Base-by-base conservation (phyloP, 2,888 invertebrate genomes). In the Patella caerulea region DNA sequence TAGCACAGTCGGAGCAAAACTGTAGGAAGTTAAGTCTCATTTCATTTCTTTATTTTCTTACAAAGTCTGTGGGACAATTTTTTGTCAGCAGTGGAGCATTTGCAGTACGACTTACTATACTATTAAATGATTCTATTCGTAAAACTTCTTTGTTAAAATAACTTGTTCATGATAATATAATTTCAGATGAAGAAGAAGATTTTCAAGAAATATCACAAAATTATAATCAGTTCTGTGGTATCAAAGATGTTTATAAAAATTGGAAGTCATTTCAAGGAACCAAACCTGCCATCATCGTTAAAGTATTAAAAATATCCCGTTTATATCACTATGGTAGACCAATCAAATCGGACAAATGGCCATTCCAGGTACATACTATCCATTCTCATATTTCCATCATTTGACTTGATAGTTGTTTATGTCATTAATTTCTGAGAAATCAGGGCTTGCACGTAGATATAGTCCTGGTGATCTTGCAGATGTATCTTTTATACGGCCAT, bases 321-420 rank as follows among this genome's bases (percentile, higher is more conserved):
- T 76, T 87, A 52, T 73, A 85, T 12, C 84, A 86, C 75, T 87
- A 85, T 76, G 84, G 83, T 24, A 85, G 81, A 72, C 83, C 84
- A 11, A 73, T 69, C 19, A 86, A 84, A 75, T 75, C 79, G 70
- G 87, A 85, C 69, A 86, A 84, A 76, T 87, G 85, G 85, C 87
- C 87, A 17, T 84, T 85, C 70, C 87, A 85, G 86, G 87, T 86
- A 73, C 14, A 72, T 73, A 12, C 59, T 12, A 52, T 19, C 65
- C 3, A 24, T 34, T 55, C 34, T 19, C 19, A 9, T 17, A 19
- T 34, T n/a, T 24, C 17, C n/a, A 29, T 14, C 11, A 69, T 34
- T 45, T 53, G 12, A 29, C n/a, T 19, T 55, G 24, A 5, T 17
- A 29, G 4, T 59, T 29, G 5, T 71, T 17, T 15, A 59, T 11